Percentiles rank a stretch among this genome's conserved stretches.
These are phyloP conservation scores for Caenorhabditis latens DNA, from an alignment of 1,140 invertebrate genomes.

Conservation along the genomic window DNA sequence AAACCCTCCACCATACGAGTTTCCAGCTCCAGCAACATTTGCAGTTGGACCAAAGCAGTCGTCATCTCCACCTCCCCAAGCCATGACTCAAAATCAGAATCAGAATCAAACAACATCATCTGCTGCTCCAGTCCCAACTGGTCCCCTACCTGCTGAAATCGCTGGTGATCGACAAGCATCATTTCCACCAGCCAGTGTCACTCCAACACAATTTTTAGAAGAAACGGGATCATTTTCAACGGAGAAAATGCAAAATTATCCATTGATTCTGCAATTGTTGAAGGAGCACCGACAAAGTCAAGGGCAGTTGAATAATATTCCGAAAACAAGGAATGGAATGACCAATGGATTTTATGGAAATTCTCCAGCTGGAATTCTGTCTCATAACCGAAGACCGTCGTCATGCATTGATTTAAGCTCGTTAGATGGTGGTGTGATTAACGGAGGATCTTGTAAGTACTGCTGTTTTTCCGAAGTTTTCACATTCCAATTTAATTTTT, in stretches of 20 bases:
- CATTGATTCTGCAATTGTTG: slow-evolving; percentile 36
- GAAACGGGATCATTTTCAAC: slow-evolving; percentile 25
- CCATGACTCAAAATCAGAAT: background rate
- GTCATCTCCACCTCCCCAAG: slow-evolving; percentile 18
- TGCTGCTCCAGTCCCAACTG: slow-evolving; percentile 17
- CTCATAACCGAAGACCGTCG: slow-evolving; percentile 31
- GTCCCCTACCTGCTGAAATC: slow-evolving; percentile 17
- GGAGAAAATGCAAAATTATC: slow-evolving; percentile 51
- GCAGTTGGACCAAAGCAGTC: slow-evolving; percentile 7
- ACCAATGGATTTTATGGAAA: slow-evolving; percentile 35
- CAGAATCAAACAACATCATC: background rate
- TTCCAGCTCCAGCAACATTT: background rate
- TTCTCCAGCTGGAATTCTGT: slow-evolving; percentile 19
- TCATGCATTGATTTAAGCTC: slow-evolving; percentile 28
- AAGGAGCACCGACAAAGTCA: slow-evolving; percentile 32
- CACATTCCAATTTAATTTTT: background rate
- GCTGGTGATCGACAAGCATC: slow-evolving; percentile 40
- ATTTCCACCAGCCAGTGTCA: slow-evolving; percentile 31
- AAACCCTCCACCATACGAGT: slow-evolving; percentile 37
- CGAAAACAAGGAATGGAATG: slow-evolving; percentile 7
- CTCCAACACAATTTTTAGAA: slow-evolving; percentile 45
- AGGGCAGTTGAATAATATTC: slow-evolving; percentile 23
- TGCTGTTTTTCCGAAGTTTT: background rate
- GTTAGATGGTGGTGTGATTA: slow-evolving; percentile 17
- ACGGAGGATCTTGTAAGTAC: slow-evolving; percentile 35